A percentile compares a stretch with the other conserved stretches of the same genome.
phyloP scores from a whole-genome alignment of 2,113 vertebrate species.

The Takifugu flavidus region DNA sequence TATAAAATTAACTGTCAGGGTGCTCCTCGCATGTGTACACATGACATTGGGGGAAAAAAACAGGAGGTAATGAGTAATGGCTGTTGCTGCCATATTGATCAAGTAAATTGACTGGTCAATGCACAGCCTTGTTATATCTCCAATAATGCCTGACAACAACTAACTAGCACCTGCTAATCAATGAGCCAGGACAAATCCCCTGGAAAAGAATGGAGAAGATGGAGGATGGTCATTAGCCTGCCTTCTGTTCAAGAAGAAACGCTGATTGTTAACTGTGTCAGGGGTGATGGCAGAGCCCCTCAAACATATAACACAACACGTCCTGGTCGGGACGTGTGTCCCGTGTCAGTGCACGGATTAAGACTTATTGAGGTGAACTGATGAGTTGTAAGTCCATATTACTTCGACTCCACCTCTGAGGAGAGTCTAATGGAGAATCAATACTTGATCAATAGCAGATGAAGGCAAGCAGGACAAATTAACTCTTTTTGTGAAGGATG shows the following conservation, averaged over 20 bases:
- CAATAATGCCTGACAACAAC: constrained; percentile 71
- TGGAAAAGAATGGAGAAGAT: constrained; percentile 37
- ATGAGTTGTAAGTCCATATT: constrained; percentile 67
- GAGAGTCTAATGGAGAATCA: constrained; percentile 77
- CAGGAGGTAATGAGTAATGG: constrained; percentile 69
- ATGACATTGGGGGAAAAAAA: constrained; percentile 55
- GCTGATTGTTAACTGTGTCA: constrained; percentile 5
- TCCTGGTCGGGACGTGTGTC: constrained; percentile 30
- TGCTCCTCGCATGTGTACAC: constrained; percentile 22
- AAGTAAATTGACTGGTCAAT: constrained; percentile 77
- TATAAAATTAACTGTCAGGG: constrained; percentile 9
- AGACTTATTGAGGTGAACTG: constrained; percentile 55
- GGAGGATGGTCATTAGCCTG: constrained; percentile 5
- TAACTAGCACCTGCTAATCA: constrained; percentile 79
- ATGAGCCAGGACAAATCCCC: constrained; percentile 65
- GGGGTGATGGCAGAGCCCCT: neutral
- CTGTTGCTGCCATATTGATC: constrained; percentile 70
- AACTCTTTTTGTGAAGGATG: constrained; percentile 58
- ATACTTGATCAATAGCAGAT: constrained; percentile 72
- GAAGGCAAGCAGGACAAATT: constrained; percentile 54
- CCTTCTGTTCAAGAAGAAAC: constrained; percentile 20
- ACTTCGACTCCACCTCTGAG: constrained; percentile 69
- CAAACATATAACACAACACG: constrained; percentile 9
- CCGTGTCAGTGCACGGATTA: constrained; percentile 41
- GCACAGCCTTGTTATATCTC: constrained; percentile 76